Evolutionary conservation across 2,113 vertebrate species (phyloP).

Genomic region (Saccopteryx bilineata): DNA sequence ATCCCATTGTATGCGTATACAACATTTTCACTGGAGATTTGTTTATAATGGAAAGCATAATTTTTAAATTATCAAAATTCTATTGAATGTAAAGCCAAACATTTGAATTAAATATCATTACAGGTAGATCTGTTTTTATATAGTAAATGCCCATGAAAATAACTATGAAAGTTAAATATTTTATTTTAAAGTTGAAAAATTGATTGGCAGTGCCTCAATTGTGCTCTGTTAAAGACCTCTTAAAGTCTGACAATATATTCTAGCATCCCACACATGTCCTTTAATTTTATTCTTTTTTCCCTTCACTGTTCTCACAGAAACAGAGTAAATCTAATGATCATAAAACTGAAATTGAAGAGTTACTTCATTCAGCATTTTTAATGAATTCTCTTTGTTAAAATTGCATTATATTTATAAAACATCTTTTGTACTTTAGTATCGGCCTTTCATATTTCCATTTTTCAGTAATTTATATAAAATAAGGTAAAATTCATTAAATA

Average conservation of each 20-base stretch:
- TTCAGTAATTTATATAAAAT: conserved; percentile 27
- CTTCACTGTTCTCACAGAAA: not conserved
- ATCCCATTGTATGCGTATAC: not conserved
- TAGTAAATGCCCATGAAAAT: not conserved
- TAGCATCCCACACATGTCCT: not conserved
- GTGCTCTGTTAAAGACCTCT: not conserved
- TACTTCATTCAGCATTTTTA: conserved; percentile 27
- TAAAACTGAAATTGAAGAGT: not conserved
- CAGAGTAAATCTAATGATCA: not conserved
- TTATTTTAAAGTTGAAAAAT: conserved; percentile 11
- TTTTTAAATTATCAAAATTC: not conserved
- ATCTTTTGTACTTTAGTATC: conserved; percentile 1
- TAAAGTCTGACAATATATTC: not conserved
- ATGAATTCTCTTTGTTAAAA: conserved; percentile 46
- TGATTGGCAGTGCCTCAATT: not conserved
- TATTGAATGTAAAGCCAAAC: not conserved
- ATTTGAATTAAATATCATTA: not conserved
- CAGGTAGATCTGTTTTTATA: not conserved
- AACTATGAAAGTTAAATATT: not conserved
- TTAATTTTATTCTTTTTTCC: not conserved
- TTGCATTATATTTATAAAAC: conserved; percentile 2
- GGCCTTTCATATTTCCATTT: conserved; percentile 21
- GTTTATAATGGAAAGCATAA: not conserved
- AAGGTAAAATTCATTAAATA: not conserved
- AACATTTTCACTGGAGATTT: not conserved